Base-by-base conservation (phyloP, 2,797 vertebrate species). In the Hypotaenidia okinawae region DNA sequence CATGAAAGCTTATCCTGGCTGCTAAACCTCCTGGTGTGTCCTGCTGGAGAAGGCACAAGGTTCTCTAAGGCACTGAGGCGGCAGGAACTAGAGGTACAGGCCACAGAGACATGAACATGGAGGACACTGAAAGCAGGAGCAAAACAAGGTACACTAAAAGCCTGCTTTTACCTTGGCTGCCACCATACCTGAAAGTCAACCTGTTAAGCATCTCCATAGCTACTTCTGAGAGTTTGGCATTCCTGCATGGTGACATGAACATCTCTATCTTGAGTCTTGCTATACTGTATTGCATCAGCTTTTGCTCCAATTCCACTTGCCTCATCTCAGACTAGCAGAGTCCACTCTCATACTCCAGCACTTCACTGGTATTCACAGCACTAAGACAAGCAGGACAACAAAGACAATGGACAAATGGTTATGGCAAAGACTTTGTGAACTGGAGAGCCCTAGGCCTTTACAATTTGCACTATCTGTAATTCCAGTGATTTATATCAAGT, bases 161-260 rank as follows among this genome's bases (percentile, higher is more conserved):
- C 13, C 10, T 43, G 7, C 30, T 64, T 88, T 61, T 45, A 22
- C 64, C 59, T 69, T 72, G 63, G 11, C 5, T 4, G 19, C 17
- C 32, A 86, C 28, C 35, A 12, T 25, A 43, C n/a, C 19, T 49
- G 28, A 45, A 30, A 51, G 22, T n/a, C 47, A 68, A 16, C 23
- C 41, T 52, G 16, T 10, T 30, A 66, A 47, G 14, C 18, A 37
- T 4, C 35, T 89, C 2, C 1, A 16, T 24, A 12, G 4, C 32
- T 55, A 69, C 10, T 67, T 17, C 80, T 57, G 27, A 32, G n/a
- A 43, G 10, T 63, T 0, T 67, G 61, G 19, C 45, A 33, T 72
- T 84, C 27, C 63, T 76, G 3, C 4, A 1, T 28, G 32, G 25
- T 28, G 51, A 52, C 0, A 0, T 33, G 54, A 45, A 21, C n/a